These are phyloP conservation scores for Struthidea cinerea DNA, from an alignment of 2,113 vertebrate genomes.

Conservation along the genomic window DNA sequence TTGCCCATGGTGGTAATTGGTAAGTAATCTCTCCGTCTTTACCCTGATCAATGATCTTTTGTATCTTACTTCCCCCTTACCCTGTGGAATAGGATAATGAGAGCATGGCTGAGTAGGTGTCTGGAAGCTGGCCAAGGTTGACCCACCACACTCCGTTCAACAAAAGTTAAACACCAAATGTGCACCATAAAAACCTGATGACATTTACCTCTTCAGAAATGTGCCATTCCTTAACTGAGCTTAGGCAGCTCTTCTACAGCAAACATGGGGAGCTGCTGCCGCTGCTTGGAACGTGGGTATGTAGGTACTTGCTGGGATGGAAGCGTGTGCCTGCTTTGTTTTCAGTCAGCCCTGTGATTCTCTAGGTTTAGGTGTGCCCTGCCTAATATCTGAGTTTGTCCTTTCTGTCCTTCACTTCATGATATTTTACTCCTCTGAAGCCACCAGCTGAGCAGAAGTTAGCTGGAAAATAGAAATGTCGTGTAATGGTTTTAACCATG, in stretches of 20 bases:
- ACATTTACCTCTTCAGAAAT: neutral
- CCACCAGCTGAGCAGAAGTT: neutral
- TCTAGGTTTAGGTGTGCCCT: neutral
- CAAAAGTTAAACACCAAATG: neutral
- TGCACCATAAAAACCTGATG: neutral
- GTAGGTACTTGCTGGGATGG: neutral
- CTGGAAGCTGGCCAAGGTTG: neutral
- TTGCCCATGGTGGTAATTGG: neutral
- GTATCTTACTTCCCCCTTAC: neutral
- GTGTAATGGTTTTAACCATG: neutral
- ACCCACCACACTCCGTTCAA: neutral
- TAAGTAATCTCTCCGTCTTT: neutral
- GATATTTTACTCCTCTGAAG: neutral
- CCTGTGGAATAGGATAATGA: neutral
- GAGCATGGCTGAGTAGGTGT: fast-evolving
- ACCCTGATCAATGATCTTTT: neutral
- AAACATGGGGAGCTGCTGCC: neutral
- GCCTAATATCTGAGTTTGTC: neutral
- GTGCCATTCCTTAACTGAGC: neutral
- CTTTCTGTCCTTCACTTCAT: neutral
- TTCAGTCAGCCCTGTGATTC: neutral
- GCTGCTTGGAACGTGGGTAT: neutral
- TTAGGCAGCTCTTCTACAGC: neutral
- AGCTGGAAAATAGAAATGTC: neutral
- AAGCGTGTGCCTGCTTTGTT: neutral